phyloP scores from a whole-genome alignment of 2,113 vertebrate genomes.

The chimpanzee (Pan troglodytes) region DNA sequence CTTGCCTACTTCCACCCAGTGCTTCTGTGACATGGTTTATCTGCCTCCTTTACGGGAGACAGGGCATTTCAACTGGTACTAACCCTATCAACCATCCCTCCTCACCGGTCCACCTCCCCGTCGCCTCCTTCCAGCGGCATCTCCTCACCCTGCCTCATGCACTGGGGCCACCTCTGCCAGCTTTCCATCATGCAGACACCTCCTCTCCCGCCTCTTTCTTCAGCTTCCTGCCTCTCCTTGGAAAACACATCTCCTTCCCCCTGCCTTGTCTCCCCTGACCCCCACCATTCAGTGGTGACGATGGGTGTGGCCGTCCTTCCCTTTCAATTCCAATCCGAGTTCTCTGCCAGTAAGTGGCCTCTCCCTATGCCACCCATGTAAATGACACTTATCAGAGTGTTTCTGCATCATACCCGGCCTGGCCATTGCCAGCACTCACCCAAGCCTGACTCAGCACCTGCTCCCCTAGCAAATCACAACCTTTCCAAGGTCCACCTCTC shows the following conservation, averaged over 20 bases:
- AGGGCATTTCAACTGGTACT: not conserved
- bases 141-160: not conserved
- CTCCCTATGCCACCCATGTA: not conserved
- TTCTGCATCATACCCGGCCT: not conserved
- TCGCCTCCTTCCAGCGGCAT: not conserved
- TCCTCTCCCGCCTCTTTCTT: not conserved
- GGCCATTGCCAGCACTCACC: not conserved
- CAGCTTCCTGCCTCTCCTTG: not conserved
- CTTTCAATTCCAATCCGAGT: not conserved
- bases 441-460: not conserved
- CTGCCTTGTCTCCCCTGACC: not conserved
- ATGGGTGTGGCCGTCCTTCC: not conserved
- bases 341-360: not conserved
- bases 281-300: no score
- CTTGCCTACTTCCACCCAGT: not conserved
- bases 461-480: not conserved
- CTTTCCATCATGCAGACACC: not conserved
- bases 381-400: not conserved
- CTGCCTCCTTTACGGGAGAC: not conserved
- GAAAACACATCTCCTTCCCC: not conserved
- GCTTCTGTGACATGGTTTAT: not conserved
- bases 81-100: not conserved
- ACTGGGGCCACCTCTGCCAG: rapidly evolving
- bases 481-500: not conserved
- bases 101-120: rapidly evolving